Evolutionary conservation across 2,888 invertebrate genomes (phyloP), one percentile per base, ranked within the genome.

Genomic region (Fragum whitleyi): DNA sequence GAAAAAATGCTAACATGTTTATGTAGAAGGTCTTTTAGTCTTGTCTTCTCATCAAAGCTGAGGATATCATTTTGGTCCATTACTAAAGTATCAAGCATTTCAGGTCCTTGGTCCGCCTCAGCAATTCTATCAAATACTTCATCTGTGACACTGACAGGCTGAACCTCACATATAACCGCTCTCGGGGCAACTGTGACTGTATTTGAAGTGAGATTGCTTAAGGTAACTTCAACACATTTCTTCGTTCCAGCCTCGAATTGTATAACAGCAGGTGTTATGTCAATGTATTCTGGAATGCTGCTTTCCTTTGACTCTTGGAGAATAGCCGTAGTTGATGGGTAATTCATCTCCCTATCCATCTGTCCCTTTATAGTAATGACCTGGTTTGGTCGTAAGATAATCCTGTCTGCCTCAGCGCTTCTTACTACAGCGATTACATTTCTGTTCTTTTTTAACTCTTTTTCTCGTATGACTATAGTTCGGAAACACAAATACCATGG

Each of bases 401-500:
- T 36, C 53, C 29, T 70, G 1, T n/a, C 0, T 21, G 65, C 2
- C 21, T 55, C 77, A 6, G 70, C 74, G 70, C 74, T 21, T 42
- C 69, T 74, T 16, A 74, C 36, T 6, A 70, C 55, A 1, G 61
- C 79, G 1, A 75, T 42, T 6, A 55, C 74, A 39, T 57, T 32
- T 21, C 53, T 70, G 36, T 77, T 77, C 21, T 21, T 69, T 23
- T 51, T 62, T 47, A 79, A 36, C 26, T 75, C 69, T 21, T 55
- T 53, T 32, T 77, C 62, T 55, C 69, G 68, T 9, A 77, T 21
- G 19, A 29, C 16, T 14, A 81, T 62, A 16, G 42, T 42, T 32
- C 71, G 21, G 32, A 81, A 74, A 36, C 26, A 23, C 19, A 73
- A 29, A 47, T 69, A 69, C 81, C 81, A 81, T 23, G 76, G 73